Evolutionary conservation across 2,797 vertebrate species (phyloP).

Genomic region (Gadopsis marmoratus): DNA sequence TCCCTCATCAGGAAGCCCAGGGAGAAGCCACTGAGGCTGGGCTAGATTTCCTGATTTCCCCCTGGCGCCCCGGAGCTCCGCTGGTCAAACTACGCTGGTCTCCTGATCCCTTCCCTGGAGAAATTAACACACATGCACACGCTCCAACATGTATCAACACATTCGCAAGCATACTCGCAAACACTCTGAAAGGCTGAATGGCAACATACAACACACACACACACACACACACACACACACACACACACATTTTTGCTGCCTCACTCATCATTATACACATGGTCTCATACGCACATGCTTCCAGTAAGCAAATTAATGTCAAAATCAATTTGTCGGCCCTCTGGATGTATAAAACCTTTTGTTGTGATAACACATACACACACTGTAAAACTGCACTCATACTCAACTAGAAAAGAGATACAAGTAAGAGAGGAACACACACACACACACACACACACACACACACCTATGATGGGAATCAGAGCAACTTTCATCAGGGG

Average conservation of each 20-base stretch:
- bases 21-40: conserved; percentile 54
- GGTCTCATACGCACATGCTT: not conserved
- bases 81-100: conserved; percentile 65
- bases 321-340: conserved; percentile 29
- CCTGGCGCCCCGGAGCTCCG: conserved; percentile 50
- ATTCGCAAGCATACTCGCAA: conserved; percentile 28
- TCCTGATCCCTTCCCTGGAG: conserved; percentile 64
- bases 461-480: conserved; percentile 22
- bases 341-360: conserved; percentile 11
- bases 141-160: conserved; percentile 36
- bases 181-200: conserved; percentile 19
- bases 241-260: conserved; percentile 14
- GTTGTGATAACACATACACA: not conserved
- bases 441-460: conserved; percentile 9
- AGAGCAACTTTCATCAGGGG: conserved; percentile 35
- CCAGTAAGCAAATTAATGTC: conserved; percentile 17
- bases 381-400: conserved; percentile 15
- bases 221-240: not conserved
- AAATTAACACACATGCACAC: conserved; percentile 53
- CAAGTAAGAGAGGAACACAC: not conserved
- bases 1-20: conserved; percentile 54
- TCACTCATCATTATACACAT: conserved; percentile 26
- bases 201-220: conserved; percentile 25
- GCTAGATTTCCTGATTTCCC: conserved; percentile 48
- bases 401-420: not conserved